Evolutionary conservation across 1,140 invertebrate species (phyloP).

Genomic region (Gryon sp.): DNA sequence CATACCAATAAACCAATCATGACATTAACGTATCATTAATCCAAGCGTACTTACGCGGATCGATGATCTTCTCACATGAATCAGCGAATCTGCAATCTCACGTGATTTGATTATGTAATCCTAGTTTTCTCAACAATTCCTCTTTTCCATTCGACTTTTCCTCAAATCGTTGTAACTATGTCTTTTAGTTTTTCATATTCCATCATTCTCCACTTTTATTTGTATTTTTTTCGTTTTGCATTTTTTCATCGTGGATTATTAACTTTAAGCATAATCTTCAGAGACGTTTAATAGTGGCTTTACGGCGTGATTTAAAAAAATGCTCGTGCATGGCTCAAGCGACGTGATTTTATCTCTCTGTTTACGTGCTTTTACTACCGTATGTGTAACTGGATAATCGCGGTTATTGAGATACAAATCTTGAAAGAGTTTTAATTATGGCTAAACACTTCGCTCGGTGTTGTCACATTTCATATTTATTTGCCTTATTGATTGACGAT

Average conservation of each 20-base stretch:
- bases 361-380: conserved; percentile 5
- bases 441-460: conserved; percentile 9
- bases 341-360: conserved; percentile 17
- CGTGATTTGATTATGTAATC: too few species aligned
- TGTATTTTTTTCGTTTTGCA: not conserved
- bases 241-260: not conserved
- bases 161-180: not conserved
- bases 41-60: conserved; percentile 32
- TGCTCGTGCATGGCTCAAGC: conserved; percentile 19
- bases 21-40: conserved; percentile 25
- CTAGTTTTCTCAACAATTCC: too few species aligned
- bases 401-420: not conserved
- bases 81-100: conserved; percentile 1
- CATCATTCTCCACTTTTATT: not conserved
- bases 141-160: not conserved
- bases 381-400: not conserved
- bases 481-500: not conserved
- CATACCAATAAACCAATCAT: conserved; percentile 24
- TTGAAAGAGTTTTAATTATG: not conserved
- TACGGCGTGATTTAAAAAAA: not conserved
- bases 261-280: conserved; percentile 20
- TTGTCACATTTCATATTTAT: not conserved
- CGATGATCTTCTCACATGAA: conserved; percentile 12
- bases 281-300: conserved; percentile 6
- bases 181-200: conserved; percentile 11